Evolutionary conservation across 35 echinoderm and acorn worm genomes (phyloP).

Genomic region (Apostichopus californicus): DNA sequence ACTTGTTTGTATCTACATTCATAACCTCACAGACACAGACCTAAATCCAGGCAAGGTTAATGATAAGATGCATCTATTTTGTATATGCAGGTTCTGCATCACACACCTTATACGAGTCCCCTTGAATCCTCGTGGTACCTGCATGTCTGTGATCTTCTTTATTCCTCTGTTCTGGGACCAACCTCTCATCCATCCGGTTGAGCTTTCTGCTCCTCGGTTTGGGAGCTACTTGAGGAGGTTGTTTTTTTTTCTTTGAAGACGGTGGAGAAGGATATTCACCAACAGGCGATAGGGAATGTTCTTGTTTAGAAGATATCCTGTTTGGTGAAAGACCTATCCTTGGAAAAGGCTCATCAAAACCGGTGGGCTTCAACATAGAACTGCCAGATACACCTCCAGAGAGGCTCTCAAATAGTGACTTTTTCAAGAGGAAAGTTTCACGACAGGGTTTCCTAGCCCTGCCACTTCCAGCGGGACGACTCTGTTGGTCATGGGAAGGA

Average conservation of each 20-base stretch:
- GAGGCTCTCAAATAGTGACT: conserved; percentile 13
- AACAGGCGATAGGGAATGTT: neutral
- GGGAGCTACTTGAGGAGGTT: neutral
- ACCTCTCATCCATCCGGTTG: neutral
- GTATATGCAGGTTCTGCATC: neutral
- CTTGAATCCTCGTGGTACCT: neutral
- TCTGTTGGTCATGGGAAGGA: neutral
- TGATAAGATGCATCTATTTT: conserved; percentile 1
- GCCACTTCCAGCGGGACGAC: neutral
- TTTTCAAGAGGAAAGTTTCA: conserved; percentile 26
- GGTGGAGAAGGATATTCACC: neutral
- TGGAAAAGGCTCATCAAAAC: conserved; percentile 18
- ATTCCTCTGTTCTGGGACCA: neutral
- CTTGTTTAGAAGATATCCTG: neutral
- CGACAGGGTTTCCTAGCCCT: conserved; percentile 15
- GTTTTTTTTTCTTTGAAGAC: neutral
- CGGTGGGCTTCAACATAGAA: neutral
- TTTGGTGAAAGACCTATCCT: neutral
- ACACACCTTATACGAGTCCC: neutral
- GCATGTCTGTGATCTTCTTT: neutral
- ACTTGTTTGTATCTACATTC: neutral
- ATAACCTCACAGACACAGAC: no score
- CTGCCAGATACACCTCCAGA: neutral
- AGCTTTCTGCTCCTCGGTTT: neutral
- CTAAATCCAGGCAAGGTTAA: no score